These are phyloP conservation scores for Papilio xuthus DNA, from an alignment of 1,140 invertebrate species.

Conservation along the genomic window DNA sequence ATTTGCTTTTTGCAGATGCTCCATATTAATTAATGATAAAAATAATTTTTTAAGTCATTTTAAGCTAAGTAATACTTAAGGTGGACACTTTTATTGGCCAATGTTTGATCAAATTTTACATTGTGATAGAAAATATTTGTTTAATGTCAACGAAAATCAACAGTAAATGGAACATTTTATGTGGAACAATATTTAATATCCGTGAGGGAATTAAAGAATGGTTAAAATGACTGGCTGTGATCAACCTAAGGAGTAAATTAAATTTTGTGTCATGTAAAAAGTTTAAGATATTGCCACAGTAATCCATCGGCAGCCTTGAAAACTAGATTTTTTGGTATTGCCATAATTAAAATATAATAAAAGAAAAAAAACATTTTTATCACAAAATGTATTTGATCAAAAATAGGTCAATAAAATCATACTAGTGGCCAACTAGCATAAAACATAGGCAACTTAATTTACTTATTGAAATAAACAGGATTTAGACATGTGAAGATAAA, in stretches of 20 bases:
- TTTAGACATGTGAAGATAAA: not conserved
- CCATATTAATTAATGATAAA: constrained; percentile 32
- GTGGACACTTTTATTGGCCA: constrained; percentile 2
- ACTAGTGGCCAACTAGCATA: constrained; percentile 15
- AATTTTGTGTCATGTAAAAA: constrained; percentile 1
- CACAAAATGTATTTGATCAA: not conserved
- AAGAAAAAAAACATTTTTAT: not conserved
- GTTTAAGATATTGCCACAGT: not conserved
- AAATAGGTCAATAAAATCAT: not conserved
- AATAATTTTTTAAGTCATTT: constrained; percentile 5
- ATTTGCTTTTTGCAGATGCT: constrained; percentile 15
- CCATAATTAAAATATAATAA: not conserved
- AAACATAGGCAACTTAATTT: constrained; percentile 13
- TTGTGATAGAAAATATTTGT: too few relatives aligned
- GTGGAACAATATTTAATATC: not conserved
- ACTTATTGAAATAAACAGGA: not conserved
- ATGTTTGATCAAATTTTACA: constrained; percentile 2
- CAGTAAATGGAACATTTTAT: not conserved
- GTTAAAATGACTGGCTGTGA: not conserved
- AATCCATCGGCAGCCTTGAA: not conserved
- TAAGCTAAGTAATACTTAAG: constrained; percentile 4
- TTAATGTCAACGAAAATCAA: too few relatives aligned
- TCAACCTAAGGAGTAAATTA: not conserved
- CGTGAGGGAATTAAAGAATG: not conserved
- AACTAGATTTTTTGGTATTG: not conserved